Base-by-base conservation (phyloP, 2,797 vertebrate genomes). In the Propithecus deckenii region DNA sequence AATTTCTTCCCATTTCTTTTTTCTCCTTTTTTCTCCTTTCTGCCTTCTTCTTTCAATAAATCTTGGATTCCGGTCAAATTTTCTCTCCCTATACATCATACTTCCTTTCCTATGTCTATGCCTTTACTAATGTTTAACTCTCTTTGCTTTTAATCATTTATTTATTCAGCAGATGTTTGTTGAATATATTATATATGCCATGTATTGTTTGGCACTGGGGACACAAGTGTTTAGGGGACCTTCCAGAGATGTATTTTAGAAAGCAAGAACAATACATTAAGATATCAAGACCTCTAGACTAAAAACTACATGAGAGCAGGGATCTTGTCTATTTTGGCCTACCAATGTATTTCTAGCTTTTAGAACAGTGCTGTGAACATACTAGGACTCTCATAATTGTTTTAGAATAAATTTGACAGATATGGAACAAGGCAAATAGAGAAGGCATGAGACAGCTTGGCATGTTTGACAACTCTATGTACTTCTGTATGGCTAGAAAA, bases 321-420 rank as follows among this genome's bases (percentile, higher is more conserved):
- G 15, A 25, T 25, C 11, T 4, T 76, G 14, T 67, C 65, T 92
- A 23, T 81, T 94, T 92, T 12, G 13, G 7, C 17, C 23, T 84
- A 14, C 7, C 57, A 0, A 61, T 57, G 1, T 61, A n/a, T 89
- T 81, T 86, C 48, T 12, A 74, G 35, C 32, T 89, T 35, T 78
- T 91, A 32, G 25, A 72, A 78, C 32, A 65, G 30, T 67, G 4
- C 18, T 43, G 3, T 55, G 46, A 14, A 12, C 25, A 67, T 61
- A 28, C 43, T 65, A 71, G 48, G 23, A 50, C 38, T 94, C 15
- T 86, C 43, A 32, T 63, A 86, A 93, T n/a, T 81, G 32, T 69
- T 96, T 95, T 52, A 93, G 30, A 80, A 78, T 81, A 95, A 55
- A 81, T 72, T 91, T 90, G 61, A 79, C 63, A 74, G 57, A 80